A percentile compares a stretch with the other conserved stretches of the same genome.
Conservation (phyloP, 2,113 vertebrate species). For the Chunga burmeisteri region DNA sequence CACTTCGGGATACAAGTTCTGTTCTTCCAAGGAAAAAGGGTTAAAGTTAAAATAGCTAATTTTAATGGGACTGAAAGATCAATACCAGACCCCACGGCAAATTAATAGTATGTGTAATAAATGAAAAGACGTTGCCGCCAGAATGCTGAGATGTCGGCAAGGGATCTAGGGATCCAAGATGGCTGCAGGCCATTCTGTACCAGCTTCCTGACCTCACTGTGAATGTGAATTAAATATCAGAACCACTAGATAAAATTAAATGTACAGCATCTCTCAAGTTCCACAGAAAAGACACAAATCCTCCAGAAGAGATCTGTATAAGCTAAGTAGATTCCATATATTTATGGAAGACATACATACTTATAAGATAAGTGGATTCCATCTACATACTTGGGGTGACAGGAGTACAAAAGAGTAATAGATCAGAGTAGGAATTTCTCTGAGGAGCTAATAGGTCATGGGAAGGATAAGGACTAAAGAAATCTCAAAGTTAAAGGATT, state of each 20-base stretch:
- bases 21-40: not conserved
- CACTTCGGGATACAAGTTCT: not conserved
- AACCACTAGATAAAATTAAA: not conserved
- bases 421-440: not conserved
- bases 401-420: not conserved
- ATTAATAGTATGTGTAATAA: not conserved
- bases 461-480: not conserved
- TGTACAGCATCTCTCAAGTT: not conserved
- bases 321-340: not conserved
- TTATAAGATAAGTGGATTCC: not conserved
- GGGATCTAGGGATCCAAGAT: not conserved
- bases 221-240: not conserved
- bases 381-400: not conserved
- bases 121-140: not conserved
- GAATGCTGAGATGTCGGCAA: not conserved
- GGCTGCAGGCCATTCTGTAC: not conserved
- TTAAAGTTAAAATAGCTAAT: conserved; percentile 4
- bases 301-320: not conserved
- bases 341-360: not conserved
- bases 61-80: conserved; percentile 13
- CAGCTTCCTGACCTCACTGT: not conserved
- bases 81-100: not conserved
- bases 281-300: not conserved
- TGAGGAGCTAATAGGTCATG: not conserved
- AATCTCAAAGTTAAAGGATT: not conserved